These are phyloP conservation scores for Geococcyx californianus DNA, from an alignment of 2,113 vertebrate species.

Conservation along the genomic window DNA sequence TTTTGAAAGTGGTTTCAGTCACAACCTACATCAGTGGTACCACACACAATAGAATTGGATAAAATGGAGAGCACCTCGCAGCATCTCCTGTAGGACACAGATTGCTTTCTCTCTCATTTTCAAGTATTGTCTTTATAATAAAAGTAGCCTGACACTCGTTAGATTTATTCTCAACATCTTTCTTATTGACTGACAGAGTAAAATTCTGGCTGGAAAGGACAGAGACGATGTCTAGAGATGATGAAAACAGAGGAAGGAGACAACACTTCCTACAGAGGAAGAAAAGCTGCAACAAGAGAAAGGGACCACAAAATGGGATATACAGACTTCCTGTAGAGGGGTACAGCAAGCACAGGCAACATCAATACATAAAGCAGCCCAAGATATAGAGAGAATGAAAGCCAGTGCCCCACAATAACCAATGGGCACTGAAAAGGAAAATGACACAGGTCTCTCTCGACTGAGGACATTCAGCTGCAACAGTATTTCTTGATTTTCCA, in stretches of 20 bases:
- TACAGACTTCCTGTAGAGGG: background rate
- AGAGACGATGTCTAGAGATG: background rate
- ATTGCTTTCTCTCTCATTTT: background rate
- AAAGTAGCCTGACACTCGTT: background rate
- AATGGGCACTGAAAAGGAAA: background rate
- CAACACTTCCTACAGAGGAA: background rate
- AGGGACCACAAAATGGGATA: background rate
- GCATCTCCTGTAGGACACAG: background rate
- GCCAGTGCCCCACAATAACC: background rate
- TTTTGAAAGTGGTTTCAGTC: background rate
- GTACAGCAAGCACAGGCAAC: background rate
- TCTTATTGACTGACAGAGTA: rapidly evolving
- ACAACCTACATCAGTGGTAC: background rate
- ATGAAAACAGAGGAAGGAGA: background rate
- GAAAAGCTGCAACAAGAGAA: background rate
- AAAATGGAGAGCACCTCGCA: background rate
- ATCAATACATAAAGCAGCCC: background rate
- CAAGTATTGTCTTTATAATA: background rate
- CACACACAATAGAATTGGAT: background rate
- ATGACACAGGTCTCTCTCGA: rapidly evolving
- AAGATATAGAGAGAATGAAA: background rate
- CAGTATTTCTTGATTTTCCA: background rate
- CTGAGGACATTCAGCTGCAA: background rate
- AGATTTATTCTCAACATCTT: background rate
- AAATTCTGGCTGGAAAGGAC: background rate